Conservation (phyloP, 2,797 vertebrate genomes). For the Phrynocephalus vlangalii region DNA sequence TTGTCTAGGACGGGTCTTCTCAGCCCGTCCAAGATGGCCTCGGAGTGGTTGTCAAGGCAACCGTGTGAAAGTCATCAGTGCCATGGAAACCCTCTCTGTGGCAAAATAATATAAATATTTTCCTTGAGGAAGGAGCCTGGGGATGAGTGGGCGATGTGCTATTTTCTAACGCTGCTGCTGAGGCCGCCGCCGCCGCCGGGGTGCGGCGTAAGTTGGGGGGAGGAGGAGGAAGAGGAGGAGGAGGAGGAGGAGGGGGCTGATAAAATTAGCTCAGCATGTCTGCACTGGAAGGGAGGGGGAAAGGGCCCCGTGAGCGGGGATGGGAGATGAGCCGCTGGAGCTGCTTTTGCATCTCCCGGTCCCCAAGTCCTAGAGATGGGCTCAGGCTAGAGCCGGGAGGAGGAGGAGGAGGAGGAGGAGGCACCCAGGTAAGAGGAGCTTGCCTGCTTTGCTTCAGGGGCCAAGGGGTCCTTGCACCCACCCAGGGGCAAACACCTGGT, state of each 20-base stretch:
- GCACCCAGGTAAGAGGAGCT: slow-evolving; percentile 28
- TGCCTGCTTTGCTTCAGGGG: not conserved
- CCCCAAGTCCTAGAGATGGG: not conserved
- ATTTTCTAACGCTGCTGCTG: slow-evolving; percentile 74
- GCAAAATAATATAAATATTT: slow-evolving; percentile 83
- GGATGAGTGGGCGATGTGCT: slow-evolving; percentile 79
- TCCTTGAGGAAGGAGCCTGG: slow-evolving; percentile 75
- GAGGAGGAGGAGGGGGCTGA: slow-evolving; percentile 9
- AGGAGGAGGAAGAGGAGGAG: not conserved
- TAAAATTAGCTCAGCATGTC: slow-evolving; percentile 66
- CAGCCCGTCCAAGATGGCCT: slow-evolving; percentile 76
- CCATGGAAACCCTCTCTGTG: slow-evolving; percentile 82
- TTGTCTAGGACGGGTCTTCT: slow-evolving; percentile 75
- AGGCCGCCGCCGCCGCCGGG: slow-evolving; percentile 47
- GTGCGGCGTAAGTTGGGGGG: slow-evolving; percentile 54
- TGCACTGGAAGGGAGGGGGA: not conserved
- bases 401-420: not conserved
- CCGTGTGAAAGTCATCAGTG: slow-evolving; percentile 75
- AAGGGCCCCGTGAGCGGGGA: slow-evolving; percentile 24
- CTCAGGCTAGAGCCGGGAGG: too few species aligned
- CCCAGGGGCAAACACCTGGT: not conserved
- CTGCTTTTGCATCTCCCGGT: not conserved
- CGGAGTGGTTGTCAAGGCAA: slow-evolving; percentile 77
- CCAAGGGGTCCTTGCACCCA: not conserved
- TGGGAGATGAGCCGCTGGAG: not conserved